Evolutionary conservation across 53 echinoderm and acorn worm genomes (phyloP), one percentile per base, ranked within the genome.

Genomic region (Zoroaster sp.): DNA sequence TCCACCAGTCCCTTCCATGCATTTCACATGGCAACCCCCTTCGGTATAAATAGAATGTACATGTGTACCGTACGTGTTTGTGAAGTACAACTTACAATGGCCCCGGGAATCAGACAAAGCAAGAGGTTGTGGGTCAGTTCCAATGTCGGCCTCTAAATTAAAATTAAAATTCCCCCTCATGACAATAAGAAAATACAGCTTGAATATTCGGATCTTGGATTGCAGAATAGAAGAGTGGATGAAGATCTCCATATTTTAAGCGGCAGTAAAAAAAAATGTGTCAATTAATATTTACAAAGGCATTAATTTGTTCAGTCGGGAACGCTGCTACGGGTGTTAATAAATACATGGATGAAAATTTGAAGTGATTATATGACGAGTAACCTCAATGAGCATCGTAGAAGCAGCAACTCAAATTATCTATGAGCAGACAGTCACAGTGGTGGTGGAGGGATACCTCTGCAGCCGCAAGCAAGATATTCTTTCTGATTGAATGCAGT

Each of bases 401-500:
- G 38, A 8, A 7, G 74, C 42, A 32, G 83, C 83, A 32, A 85
- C 85, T 71, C 70, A 70, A 44, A 49, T 47, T 46, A 85, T 28
- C 69, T n/a, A 49, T 81, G 11, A 67, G 13, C 70, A 71, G 30
- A 70, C 35, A 46, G 85, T n/a, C 49, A 43, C 35, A 53, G 49
- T 70, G 85, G 68, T 69, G 69, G 67, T 9, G 38, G 49, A 66
- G 28, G 34, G 69, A 70, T 17, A 20, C 49, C 52, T 3, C 49
- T 36, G 35, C 46, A 45, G 45, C 49, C 71, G 71, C 47, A 4
- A 70, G 70, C 69, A 34, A 69, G 43, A 74, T 79, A 85, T 85
- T 71, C 51, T 18, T 71, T 70, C 49, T 85, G 71, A 85, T 71
- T 71, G 71, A 85, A 85, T 69, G 85, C 85, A 70, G 85, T 85